A percentile compares a stretch with the other conserved stretches of the same genome.
These are phyloP conservation scores for Tortrix viridana DNA, from an alignment of 2,888 invertebrate genomes.

Conservation along the genomic window DNA sequence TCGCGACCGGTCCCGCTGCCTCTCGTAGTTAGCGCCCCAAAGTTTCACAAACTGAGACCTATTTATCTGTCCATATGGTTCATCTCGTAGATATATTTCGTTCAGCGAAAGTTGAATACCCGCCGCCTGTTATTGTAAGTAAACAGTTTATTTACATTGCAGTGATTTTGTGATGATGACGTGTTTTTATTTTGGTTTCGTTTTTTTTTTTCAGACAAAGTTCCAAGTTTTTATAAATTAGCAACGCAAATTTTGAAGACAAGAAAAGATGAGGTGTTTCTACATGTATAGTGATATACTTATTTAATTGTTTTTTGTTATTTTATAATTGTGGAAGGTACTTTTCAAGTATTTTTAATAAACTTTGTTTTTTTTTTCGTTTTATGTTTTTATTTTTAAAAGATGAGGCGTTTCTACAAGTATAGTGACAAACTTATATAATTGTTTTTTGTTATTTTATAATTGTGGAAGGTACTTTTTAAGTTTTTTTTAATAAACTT, in stretches of 20 bases:
- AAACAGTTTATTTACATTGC: slow-evolving; percentile 56
- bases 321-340: no score
- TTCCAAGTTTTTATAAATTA: slow-evolving; percentile 45
- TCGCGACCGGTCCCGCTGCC: slow-evolving; percentile 62
- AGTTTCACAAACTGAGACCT: slow-evolving; percentile 71
- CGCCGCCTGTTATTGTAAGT: slow-evolving; percentile 90
- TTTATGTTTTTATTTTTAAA: no score
- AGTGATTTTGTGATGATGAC: slow-evolving; percentile 25
- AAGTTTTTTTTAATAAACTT: no score
- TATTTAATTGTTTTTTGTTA: no score
- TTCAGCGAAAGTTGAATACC: slow-evolving; percentile 91
- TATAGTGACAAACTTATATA: no score
- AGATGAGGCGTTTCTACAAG: no score
- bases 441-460: no score
- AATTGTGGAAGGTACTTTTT: no score
- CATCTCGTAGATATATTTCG: slow-evolving; percentile 92
- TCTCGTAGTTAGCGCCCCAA: slow-evolving; percentile 56
- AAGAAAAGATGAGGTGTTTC: not conserved
- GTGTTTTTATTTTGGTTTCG: slow-evolving; percentile 41
- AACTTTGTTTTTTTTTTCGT: no score
- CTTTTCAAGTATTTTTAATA: no score
- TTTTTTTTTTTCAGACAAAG: slow-evolving; percentile 44
- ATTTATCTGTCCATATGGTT: slow-evolving; percentile 90
- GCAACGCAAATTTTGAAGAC: not conserved
- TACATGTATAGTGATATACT: not conserved